These are phyloP conservation scores for Mycalesis mineus DNA, from an alignment of 2,888 invertebrate species.

Conservation along the genomic window DNA sequence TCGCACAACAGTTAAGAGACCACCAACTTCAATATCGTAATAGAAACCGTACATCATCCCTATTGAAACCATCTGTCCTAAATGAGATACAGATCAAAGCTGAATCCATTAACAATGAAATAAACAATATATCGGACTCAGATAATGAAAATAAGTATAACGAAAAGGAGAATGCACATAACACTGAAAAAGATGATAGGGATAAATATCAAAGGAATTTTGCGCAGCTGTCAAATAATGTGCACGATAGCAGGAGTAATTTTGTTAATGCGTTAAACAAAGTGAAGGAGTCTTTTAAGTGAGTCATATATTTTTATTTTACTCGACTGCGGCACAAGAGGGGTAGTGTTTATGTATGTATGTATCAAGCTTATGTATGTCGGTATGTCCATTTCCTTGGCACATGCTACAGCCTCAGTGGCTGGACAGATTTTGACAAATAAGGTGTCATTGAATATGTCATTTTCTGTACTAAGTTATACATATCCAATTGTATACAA, in stretches of 20 bases:
- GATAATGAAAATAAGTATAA: constrained; percentile 58
- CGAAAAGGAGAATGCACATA: constrained; percentile 63
- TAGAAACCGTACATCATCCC: constrained; percentile 57
- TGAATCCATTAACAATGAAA: constrained; percentile 56
- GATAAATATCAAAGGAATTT: constrained; percentile 54
- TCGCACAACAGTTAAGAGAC: constrained; percentile 69
- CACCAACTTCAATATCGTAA: constrained; percentile 60
- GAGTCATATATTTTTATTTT: constrained; percentile 31
- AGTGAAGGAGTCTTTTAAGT: constrained; percentile 67
- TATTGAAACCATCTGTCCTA: constrained; percentile 68
- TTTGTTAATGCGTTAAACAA: constrained; percentile 68
- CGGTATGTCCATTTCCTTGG: no score
- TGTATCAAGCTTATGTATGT: no score
- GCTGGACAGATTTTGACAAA: no score
- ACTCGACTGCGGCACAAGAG: no score
- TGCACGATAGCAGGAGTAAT: constrained; percentile 61
- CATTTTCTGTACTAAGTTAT: no score
- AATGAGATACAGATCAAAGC: constrained; percentile 68
- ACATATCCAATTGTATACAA: no score
- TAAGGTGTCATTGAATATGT: no score
- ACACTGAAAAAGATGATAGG: constrained; percentile 54
- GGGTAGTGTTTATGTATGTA: no score
- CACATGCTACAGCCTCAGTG: no score
- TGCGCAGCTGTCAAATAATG: constrained; percentile 47
- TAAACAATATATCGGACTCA: constrained; percentile 53